A percentile compares a stretch with the other conserved stretches of the same genome.
phyloP scores from a whole-genome alignment of 2,797 vertebrate species.

The Eurystomus glaucurus region DNA sequence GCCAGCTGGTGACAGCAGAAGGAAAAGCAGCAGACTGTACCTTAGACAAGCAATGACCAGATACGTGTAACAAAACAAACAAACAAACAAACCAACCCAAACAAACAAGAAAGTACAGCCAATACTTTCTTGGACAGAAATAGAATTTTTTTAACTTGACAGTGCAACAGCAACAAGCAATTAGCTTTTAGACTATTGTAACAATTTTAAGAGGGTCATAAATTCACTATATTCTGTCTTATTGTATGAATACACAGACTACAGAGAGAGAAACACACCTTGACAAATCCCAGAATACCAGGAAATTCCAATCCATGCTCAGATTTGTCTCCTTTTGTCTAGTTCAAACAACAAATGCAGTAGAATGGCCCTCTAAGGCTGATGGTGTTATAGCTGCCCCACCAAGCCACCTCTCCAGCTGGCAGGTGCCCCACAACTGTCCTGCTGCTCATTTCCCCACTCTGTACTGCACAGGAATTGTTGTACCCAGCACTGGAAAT shows the following conservation, averaged over 20 bases:
- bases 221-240: not conserved
- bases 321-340: not conserved
- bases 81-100: too few relatives aligned
- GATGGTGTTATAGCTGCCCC: not conserved
- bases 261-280: not conserved
- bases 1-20: not conserved
- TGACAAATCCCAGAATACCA: not conserved
- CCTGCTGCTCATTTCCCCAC: not conserved
- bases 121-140: not conserved
- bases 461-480: not conserved
- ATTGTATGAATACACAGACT: not conserved
- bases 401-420: not conserved
- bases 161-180: not conserved
- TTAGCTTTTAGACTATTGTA: not conserved
- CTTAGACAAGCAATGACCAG: not conserved
- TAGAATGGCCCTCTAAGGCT: fast-evolving
- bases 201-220: not conserved
- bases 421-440: not conserved
- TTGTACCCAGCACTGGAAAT: not conserved
- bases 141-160: not conserved
- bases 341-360: not conserved
- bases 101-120: not conserved
- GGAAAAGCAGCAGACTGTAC: not conserved
- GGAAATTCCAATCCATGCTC: not conserved
- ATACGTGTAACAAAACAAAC: not conserved